Evolutionary conservation across 2,888 invertebrate genomes (phyloP).

Genomic region (Chorisops tibialis): DNA sequence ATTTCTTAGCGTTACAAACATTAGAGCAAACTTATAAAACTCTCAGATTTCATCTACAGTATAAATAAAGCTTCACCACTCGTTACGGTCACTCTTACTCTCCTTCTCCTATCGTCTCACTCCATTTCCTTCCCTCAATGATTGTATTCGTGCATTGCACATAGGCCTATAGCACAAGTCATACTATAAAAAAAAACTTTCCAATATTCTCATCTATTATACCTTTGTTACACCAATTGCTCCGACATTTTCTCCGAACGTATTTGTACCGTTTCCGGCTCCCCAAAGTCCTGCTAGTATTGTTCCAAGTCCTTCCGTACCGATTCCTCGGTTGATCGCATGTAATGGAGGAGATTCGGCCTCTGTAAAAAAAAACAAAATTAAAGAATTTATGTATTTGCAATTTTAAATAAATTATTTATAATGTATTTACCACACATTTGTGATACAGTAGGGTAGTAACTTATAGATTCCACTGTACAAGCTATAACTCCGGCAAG

Average conservation of each 20-base stretch:
- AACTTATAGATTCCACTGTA: conserved; percentile 79
- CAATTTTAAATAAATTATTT: not conserved
- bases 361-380: conserved; percentile 52
- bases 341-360: conserved; percentile 81
- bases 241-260: conserved; percentile 86
- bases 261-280: conserved; percentile 81
- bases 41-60: too few relatives aligned
- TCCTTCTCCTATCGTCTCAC: too few relatives aligned
- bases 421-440: conserved; percentile 63
- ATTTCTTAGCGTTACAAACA: too few relatives aligned
- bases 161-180: too few relatives aligned
- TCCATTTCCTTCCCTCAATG: too few relatives aligned
- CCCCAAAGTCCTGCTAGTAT: conserved; percentile 82
- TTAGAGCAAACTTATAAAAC: too few relatives aligned
- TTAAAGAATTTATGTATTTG: not conserved
- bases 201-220: conserved; percentile 25
- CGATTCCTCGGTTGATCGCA: conserved; percentile 83
- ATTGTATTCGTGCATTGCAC: too few relatives aligned
- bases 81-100: too few relatives aligned
- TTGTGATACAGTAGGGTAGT: conserved; percentile 86
- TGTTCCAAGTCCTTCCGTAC: conserved; percentile 81
- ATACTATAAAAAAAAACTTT: not conserved
- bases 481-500: conserved; percentile 74
- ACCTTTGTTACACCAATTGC: conserved; percentile 85
- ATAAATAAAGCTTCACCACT: too few relatives aligned